phyloP scores from a whole-genome alignment of 2,888 invertebrate species.

The Amitus sp. region DNA sequence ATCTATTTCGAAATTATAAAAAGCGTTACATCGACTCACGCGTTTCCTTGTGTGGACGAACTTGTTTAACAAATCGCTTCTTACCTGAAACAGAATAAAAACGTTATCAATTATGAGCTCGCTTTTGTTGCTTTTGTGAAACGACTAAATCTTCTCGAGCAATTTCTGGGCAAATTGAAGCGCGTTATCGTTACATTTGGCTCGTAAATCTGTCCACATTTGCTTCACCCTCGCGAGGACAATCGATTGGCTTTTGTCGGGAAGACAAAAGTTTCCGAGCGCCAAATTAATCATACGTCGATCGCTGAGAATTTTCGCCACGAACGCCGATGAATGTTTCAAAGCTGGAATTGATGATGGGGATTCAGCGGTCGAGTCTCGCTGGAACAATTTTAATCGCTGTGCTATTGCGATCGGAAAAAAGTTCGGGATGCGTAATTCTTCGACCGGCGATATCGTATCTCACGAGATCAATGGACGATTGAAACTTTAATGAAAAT shows the following conservation, averaged over 20 bases:
- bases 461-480: no score
- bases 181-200: slow-evolving; percentile 13
- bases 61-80: background rate
- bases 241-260: slow-evolving; percentile 14
- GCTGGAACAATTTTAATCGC: no score
- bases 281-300: background rate
- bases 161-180: background rate
- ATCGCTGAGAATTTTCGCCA: background rate
- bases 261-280: slow-evolving; percentile 1
- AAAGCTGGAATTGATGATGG: background rate
- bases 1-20: no score
- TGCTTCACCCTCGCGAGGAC: slow-evolving; percentile 10
- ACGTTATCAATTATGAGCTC: background rate
- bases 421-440: no score
- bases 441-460: no score
- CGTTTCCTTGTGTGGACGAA: background rate
- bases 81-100: slow-evolving; percentile 23
- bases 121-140: background rate
- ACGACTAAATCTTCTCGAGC: background rate
- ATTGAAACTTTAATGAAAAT: no score
- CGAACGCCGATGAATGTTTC: background rate
- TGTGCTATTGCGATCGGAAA: no score
- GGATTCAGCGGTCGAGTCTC: no score
- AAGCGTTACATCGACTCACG: background rate
- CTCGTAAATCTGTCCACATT: slow-evolving; percentile 15